Base-by-base conservation (phyloP, 2,113 vertebrate genomes). In the Urocynchramus pylzowi region DNA sequence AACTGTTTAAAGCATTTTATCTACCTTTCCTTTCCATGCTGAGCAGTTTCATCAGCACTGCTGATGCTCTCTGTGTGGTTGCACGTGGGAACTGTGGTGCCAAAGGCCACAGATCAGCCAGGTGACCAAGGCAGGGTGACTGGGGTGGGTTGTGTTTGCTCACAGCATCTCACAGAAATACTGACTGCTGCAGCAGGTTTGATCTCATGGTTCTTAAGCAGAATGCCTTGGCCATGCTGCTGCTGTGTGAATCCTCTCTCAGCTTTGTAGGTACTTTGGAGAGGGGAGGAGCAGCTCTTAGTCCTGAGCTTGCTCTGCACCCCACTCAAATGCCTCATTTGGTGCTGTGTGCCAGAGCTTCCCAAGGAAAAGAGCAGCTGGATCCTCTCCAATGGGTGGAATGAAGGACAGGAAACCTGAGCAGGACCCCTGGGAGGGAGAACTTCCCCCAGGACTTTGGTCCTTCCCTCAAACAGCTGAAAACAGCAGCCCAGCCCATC, bases 211-310 rank as follows among this genome's bases (percentile, higher is more conserved):
- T 23, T 67, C 26, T 44, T 18, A 31, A 42, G 7, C 3, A 15
- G 33, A 3, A 5, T 4, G 5, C 11, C 44, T 47, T 53, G 84
- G 44, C 19, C 0, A 0, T 14, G 22, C 16, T 71, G 22, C 24
- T 71, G 57, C n/a, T 47, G 56, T 76, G 2, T 6, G 52, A 39
- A 24, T 39, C 35, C 30, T 33, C 39, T 54, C 37, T 47, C 37
- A 61, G 57, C 35, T 90, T 37, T 60, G 44, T 1, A 16, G 69
- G 16, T 30, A 0, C 27, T 42, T 28, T 11, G 18, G 56, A 22
- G 9, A 77, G 24, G 33, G 44, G 11, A 41, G 17, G 44, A 57
- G 17, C 30, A 53, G 16, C 4, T 21, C 30, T 59, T 9, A 16
- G 27, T n/a, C 63, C 26, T 22, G 16, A 21, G 22, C 33, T 54